Percentiles rank a stretch among this genome's conserved stretches.
These are phyloP conservation scores for Eudasyphora cyanicolor DNA, from an alignment of 2,888 invertebrate genomes.

Conservation along the genomic window DNA sequence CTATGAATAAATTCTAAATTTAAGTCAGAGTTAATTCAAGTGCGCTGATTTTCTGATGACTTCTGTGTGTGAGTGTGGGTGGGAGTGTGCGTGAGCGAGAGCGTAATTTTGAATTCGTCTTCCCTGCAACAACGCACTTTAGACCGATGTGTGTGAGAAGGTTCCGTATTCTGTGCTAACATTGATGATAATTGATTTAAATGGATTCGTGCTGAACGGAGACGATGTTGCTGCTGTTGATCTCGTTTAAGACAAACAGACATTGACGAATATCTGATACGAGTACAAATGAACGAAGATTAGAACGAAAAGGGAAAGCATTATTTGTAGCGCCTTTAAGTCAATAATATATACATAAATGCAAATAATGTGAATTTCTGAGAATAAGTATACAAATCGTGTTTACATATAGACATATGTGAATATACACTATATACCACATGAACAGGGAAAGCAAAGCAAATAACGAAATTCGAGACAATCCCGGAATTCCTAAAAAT, in stretches of 20 bases:
- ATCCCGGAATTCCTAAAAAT: too few relatives aligned
- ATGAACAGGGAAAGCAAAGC: too few relatives aligned
- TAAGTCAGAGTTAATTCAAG: conserved; percentile 42
- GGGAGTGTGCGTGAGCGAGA: neutral
- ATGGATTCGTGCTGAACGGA: conserved; percentile 18
- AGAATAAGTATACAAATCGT: too few relatives aligned
- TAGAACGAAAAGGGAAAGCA: neutral
- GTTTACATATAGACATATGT: too few relatives aligned
- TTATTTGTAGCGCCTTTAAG: conserved; percentile 1
- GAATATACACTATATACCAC: too few relatives aligned
- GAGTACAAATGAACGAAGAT: neutral
- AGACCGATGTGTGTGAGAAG: neutral
- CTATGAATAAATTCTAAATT: conserved; percentile 18
- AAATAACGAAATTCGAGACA: too few relatives aligned
- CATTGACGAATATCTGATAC: neutral
- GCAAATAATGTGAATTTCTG: neutral
- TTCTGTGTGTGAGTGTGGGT: neutral
- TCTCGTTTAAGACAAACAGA: neutral
- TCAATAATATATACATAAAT: too few relatives aligned
- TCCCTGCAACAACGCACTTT: conserved; percentile 25
- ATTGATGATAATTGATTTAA: conserved; percentile 38
- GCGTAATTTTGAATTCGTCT: too few relatives aligned
- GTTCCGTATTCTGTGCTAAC: neutral
- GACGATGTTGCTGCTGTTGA: neutral
- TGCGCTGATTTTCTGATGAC: neutral